These are phyloP conservation scores for Graphium colonna DNA, from an alignment of 2,888 invertebrate species.

Conservation along the genomic window DNA sequence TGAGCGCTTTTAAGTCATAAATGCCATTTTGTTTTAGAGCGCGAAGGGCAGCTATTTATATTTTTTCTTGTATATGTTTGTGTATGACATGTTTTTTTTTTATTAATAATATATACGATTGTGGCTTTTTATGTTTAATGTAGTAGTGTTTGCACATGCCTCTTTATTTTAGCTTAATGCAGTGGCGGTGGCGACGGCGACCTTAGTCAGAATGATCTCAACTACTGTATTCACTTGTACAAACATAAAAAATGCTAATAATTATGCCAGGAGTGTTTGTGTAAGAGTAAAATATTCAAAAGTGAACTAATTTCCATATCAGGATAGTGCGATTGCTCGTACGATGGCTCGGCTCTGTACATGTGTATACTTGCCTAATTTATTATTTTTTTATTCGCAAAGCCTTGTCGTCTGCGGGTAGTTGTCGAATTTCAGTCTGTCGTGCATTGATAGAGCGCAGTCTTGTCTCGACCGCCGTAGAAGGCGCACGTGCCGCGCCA, in stretches of 20 bases:
- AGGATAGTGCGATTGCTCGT: neutral
- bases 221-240: too few species aligned
- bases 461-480: neutral
- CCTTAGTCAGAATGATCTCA: conserved; percentile 44
- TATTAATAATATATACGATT: conserved; percentile 1
- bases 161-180: conserved; percentile 28
- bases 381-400: neutral
- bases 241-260: too few species aligned
- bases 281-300: too few species aligned
- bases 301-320: too few species aligned
- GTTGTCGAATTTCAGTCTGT: too few species aligned
- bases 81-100: conserved; percentile 6
- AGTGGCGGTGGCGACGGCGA: conserved; percentile 55
- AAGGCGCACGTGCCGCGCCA: conserved; percentile 16
- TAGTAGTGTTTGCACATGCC: conserved; percentile 3
- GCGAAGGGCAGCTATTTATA: neutral
- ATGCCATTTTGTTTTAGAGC: conserved; percentile 7
- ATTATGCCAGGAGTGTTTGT: too few species aligned
- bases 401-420: neutral
- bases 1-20: conserved; percentile 3
- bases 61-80: conserved; percentile 4
- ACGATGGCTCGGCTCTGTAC: neutral
- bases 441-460: too few species aligned
- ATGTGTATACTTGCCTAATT: conserved; percentile 17
- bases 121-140: conserved; percentile 10